phyloP scores from a whole-genome alignment of 2,113 vertebrate species.

The Archocentrus centrarchus region DNA sequence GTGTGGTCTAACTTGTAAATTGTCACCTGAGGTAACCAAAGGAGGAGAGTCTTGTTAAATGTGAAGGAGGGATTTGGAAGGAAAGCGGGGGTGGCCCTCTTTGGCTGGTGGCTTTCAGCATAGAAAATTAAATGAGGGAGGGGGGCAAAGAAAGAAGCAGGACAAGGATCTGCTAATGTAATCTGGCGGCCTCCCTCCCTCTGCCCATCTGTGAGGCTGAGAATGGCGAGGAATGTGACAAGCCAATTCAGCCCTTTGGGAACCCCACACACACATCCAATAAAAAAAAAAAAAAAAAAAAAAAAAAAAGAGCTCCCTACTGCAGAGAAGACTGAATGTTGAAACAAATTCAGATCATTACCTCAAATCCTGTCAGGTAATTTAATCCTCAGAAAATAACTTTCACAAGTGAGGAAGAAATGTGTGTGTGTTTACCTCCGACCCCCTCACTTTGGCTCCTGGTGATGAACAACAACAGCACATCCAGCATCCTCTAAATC shows the following conservation, averaged over 20 bases:
- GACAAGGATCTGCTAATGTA: constrained; percentile 58
- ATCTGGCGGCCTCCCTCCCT: constrained; percentile 23
- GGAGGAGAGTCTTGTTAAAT: constrained; percentile 19
- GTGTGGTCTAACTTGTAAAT: constrained; percentile 57
- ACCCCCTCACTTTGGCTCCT: neutral
- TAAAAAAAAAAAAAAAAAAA: too few relatives aligned
- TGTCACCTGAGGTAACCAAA: constrained; percentile 54
- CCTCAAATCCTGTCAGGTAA: neutral
- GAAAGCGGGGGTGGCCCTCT: neutral
- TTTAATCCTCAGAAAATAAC: neutral
- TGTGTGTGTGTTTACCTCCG: neutral
- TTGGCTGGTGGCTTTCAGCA: constrained; percentile 14
- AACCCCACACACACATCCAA: neutral
- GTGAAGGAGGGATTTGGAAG: constrained; percentile 13
- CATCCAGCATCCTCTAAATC: neutral
- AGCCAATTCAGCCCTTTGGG: neutral
- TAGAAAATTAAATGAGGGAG: constrained; percentile 30
- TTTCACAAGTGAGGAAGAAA: neutral
- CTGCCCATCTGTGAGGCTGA: constrained; percentile 23
- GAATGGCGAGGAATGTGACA: constrained; percentile 2
- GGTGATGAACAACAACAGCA: fast-evolving
- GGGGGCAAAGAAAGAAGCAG: constrained; percentile 8
- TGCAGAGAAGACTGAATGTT: neutral
- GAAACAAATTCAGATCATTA: neutral
- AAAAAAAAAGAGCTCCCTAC: neutral